Conservation (phyloP, 2,113 vertebrate genomes). For the Scalopus aquaticus region DNA sequence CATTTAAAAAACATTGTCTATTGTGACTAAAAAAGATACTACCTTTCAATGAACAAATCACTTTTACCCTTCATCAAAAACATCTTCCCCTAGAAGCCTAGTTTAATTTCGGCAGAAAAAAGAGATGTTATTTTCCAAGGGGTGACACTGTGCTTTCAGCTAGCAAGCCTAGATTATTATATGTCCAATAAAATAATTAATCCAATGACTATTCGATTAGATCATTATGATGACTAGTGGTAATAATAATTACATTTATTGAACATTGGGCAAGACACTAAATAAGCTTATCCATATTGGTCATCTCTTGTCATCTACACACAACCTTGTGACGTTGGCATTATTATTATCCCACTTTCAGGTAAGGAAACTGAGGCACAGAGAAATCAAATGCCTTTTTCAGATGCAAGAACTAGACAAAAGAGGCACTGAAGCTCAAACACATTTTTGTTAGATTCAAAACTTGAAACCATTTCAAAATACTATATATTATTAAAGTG, state of each 20-base stretch:
- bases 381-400: neutral
- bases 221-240: neutral
- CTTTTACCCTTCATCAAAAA: neutral
- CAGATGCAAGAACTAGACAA: neutral
- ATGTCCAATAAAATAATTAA: neutral
- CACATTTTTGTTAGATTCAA: neutral
- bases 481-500: neutral
- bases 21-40: neutral
- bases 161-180: neutral
- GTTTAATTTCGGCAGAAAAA: constrained; percentile 19
- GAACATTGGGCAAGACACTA: neutral
- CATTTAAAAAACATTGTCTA: neutral
- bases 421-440: neutral
- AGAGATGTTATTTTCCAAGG: neutral
- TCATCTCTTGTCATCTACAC: neutral
- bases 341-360: neutral
- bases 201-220: neutral
- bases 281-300: neutral
- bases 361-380: neutral
- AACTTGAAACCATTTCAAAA: neutral
- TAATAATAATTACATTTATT: neutral
- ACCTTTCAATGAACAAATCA: neutral
- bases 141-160: neutral
- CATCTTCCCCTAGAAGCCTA: neutral
- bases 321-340: neutral